Evolutionary conservation across 2,797 vertebrate species (phyloP), one percentile per base, ranked within the genome.

Genomic region (Cyprinodon diabolis): DNA sequence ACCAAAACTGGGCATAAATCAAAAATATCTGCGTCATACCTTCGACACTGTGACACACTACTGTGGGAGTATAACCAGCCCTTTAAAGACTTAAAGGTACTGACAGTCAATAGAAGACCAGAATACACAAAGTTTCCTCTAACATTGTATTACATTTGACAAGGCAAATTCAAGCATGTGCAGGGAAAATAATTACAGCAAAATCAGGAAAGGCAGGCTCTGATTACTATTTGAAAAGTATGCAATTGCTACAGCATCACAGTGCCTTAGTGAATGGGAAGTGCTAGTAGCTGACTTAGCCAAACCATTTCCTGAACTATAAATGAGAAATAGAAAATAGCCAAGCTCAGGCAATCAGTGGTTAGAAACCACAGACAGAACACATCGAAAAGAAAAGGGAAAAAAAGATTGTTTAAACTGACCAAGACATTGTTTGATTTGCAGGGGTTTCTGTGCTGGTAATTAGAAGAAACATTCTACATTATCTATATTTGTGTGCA

Each of bases 291-390:
- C 4, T 63, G 43, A 77, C 35, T 43, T 72, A 72, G 25, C 54
- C 30, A 72, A 66, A 14, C 5, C 40, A n/a, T 72, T 45, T 58
- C n/a, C 40, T 74, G 47, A 6, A 55, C 48, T 77, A 55, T 65
- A 77, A 71, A 56, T 52, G 43, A 80, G 51, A 68, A 68, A 56
- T 58, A 58, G n/a, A 78, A 78, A 81, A 72, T 14, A 66, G 48
- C 14, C 40, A 21, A 12, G 14, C 54, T 47, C 69, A 69, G 71
- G 69, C 25, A 70, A 67, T 86, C 69, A 69, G 52, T 5, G 21
- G 7, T n/a, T 67, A 15, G 12, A 49, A 73, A 52, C 54, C 58
- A 37, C 55, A 60, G 25, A 70, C 55, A 60, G 25, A 70, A 82
- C 49, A 23, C 54, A 72, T 51, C n/a, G 52, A 60, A 67, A 48